phyloP scores from a whole-genome alignment of 2,113 vertebrate genomes.

The Anser cygnoides region DNA sequence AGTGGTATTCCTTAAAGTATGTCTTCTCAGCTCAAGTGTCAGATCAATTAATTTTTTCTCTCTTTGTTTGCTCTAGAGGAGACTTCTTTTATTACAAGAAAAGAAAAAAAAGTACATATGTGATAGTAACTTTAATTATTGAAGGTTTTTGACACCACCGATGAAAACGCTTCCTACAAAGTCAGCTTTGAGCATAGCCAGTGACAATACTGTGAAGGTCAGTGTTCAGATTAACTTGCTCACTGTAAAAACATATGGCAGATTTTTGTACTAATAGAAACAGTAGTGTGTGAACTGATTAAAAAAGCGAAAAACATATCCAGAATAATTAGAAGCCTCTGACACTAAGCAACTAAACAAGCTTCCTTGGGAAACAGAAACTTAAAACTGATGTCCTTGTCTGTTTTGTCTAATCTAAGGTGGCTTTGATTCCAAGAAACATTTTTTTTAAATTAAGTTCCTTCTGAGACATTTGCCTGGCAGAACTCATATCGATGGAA shows the following conservation, averaged over 20 bases:
- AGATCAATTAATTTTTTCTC: constrained; percentile 74
- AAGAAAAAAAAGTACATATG: constrained; percentile 39
- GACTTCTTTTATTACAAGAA: constrained; percentile 71
- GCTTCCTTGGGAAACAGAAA: background rate
- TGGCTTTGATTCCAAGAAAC: background rate
- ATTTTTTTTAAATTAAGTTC: background rate
- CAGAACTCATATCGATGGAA: background rate
- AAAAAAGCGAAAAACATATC: background rate
- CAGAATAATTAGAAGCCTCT: background rate
- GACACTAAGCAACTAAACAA: background rate
- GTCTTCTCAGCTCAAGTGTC: constrained; percentile 71
- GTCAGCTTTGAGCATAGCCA: constrained; percentile 58
- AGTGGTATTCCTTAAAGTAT: constrained; percentile 53
- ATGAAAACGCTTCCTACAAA: constrained; percentile 64
- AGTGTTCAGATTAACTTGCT: constrained; percentile 58
- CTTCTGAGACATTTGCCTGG: background rate
- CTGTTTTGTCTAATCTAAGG: background rate
- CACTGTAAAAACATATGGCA: background rate
- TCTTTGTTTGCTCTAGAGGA: constrained; percentile 74
- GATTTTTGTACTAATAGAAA: background rate
- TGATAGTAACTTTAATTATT: constrained; percentile 73
- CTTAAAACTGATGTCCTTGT: background rate
- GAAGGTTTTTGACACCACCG: constrained; percentile 60
- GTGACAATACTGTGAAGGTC: constrained; percentile 56
- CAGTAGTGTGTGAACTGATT: background rate